These are phyloP conservation scores for Promerops cafer DNA, from an alignment of 2,113 vertebrate species.

Conservation along the genomic window DNA sequence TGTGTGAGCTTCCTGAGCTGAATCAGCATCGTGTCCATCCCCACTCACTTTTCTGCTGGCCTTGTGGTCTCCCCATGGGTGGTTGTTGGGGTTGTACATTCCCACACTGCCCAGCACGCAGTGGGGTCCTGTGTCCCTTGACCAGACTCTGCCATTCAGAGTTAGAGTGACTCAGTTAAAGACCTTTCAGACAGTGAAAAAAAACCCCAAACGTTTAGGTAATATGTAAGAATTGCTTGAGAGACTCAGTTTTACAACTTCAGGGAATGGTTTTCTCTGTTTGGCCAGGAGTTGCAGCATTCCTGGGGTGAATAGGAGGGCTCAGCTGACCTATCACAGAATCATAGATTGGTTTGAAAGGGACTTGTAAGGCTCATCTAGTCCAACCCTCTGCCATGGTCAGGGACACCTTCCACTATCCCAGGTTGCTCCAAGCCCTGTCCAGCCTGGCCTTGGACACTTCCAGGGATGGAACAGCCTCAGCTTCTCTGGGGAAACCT, in stretches of 20 bases:
- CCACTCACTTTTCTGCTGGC: not conserved
- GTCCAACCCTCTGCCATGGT: fast-evolving
- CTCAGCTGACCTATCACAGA: not conserved
- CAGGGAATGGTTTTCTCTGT: not conserved
- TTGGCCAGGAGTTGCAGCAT: not conserved
- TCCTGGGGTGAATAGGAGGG: not conserved
- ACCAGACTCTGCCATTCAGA: fast-evolving
- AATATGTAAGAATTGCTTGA: not conserved
- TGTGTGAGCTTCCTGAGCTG: not conserved
- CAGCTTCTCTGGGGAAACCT: not conserved
- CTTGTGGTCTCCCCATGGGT: fast-evolving
- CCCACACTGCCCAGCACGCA: fast-evolving
- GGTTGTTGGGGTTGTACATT: fast-evolving
- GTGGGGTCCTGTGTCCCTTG: not conserved
- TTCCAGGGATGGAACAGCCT: not conserved
- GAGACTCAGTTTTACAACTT: not conserved
- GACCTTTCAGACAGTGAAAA: not conserved
- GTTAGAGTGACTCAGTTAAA: not conserved
- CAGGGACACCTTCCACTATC: not conserved
- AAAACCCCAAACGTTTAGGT: not conserved
- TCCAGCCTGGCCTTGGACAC: not conserved
- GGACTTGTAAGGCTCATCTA: fast-evolving
- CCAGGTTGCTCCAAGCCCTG: not conserved
- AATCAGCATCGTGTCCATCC: not conserved
- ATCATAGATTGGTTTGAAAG: not conserved